Evolutionary conservation across 2,113 vertebrate genomes (phyloP).

Genomic region (Lepisosteus oculatus): DNA sequence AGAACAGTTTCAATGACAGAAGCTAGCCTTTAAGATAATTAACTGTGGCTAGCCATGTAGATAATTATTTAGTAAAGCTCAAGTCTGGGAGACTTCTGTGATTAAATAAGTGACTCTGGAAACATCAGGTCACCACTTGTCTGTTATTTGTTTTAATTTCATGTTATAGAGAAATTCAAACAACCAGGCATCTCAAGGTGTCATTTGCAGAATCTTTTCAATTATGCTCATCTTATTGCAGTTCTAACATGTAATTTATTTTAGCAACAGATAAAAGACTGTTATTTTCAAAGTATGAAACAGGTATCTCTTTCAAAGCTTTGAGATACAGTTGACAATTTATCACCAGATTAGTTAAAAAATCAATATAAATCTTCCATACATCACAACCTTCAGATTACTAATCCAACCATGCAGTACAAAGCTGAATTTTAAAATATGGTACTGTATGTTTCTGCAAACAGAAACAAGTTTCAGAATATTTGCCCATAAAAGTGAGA

Average conservation of each 20-base stretch:
- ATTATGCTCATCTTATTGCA: slow-evolving; percentile 1
- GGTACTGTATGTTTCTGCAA: no score
- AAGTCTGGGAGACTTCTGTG: no score
- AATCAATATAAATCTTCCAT: background rate
- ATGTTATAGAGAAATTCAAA: background rate
- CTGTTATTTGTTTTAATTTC: background rate
- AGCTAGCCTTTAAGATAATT: no score
- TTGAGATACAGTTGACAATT: background rate
- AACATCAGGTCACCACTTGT: background rate
- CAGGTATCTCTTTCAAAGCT: background rate
- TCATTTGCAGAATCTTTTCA: background rate
- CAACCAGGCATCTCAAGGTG: background rate
- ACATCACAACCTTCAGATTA: background rate
- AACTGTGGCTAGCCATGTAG: no score
- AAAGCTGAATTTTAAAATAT: no score
- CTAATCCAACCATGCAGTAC: no score
- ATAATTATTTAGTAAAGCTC: no score
- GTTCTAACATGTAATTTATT: background rate
- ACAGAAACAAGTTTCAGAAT: no score
- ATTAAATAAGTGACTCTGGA: no score
- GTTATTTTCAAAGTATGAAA: background rate
- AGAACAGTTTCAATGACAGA: no score
- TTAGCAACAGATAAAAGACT: background rate
- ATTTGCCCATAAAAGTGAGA: no score
- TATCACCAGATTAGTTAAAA: background rate